A percentile compares a stretch with the other conserved stretches of the same genome.
Conservation (phyloP, 2,797 vertebrate species). For the Channa striata region DNA sequence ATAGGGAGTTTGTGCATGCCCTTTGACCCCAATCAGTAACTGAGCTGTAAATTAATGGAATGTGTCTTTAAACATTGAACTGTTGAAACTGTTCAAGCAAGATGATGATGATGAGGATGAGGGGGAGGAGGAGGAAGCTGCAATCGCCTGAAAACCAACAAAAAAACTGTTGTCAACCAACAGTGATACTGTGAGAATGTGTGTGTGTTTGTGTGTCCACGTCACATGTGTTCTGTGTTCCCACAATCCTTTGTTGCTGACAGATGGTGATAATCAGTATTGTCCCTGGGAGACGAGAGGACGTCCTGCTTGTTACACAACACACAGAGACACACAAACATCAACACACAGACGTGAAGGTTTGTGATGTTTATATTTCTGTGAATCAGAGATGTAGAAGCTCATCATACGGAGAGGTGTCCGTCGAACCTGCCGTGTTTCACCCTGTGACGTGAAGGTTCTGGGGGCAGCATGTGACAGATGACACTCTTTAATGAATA, state of each 20-base stretch:
- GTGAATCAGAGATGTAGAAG: too few relatives aligned
- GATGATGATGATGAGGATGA: not conserved
- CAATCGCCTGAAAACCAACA: not conserved
- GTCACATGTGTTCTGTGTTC: conserved; percentile 27
- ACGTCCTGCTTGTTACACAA: conserved; percentile 21
- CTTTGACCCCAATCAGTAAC: too few relatives aligned
- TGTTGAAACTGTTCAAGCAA: not conserved
- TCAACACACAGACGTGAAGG: not conserved
- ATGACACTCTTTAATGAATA: not conserved
- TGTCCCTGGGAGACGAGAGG: conserved; percentile 31
- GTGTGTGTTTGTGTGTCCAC: conserved; percentile 2
- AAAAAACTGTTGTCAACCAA: not conserved
- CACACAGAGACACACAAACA: not conserved
- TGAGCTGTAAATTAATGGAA: too few relatives aligned
- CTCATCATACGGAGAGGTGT: too few relatives aligned
- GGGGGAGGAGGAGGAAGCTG: not conserved
- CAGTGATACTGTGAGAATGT: conserved; percentile 9
- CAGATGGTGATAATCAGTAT: conserved; percentile 58
- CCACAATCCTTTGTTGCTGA: conserved; percentile 53
- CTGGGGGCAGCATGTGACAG: too few relatives aligned
- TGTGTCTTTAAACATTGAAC: too few relatives aligned
- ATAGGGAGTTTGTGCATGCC: too few relatives aligned
- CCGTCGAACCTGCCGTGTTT: too few relatives aligned
- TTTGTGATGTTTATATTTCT: too few relatives aligned
- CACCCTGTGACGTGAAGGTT: too few relatives aligned